Conservation (phyloP, 2,888 invertebrate species). For the Cheilosia impressa region DNA sequence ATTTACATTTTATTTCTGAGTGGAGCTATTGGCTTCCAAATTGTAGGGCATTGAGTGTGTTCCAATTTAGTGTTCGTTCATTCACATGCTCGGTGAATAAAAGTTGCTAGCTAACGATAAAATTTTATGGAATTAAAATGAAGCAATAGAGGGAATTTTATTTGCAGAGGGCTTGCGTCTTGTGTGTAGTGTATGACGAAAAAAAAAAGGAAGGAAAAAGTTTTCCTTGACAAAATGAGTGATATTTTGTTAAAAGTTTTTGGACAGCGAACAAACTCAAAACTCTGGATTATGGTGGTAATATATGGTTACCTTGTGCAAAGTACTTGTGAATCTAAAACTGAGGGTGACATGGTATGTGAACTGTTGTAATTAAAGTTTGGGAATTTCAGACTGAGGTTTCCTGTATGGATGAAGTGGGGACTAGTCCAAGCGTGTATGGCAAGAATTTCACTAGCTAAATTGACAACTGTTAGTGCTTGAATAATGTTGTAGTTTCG, state of each 20-base stretch:
- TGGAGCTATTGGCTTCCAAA: background rate
- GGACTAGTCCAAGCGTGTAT: too few species aligned
- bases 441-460: too few species aligned
- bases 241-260: constrained; percentile 40
- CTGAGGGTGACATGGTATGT: background rate
- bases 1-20: constrained; percentile 40
- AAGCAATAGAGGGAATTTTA: constrained; percentile 21
- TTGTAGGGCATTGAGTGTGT: constrained; percentile 35
- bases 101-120: constrained; percentile 25
- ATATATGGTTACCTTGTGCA: constrained; percentile 19
- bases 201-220: background rate
- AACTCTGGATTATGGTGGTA: constrained; percentile 9
- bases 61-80: constrained; percentile 28
- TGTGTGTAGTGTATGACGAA: background rate
- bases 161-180: too few species aligned
- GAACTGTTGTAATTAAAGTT: background rate
- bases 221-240: constrained; percentile 2
- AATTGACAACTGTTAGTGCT: too few species aligned
- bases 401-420: background rate
- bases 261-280: constrained; percentile 20
- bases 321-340: constrained; percentile 1
- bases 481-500: too few species aligned
- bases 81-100: constrained; percentile 34
- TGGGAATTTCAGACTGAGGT: background rate
- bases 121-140: constrained; percentile 49